Evolutionary conservation across 2,888 invertebrate species (phyloP), one percentile per base, ranked within the genome.

Genomic region (Dicranocentrus wangi): DNA sequence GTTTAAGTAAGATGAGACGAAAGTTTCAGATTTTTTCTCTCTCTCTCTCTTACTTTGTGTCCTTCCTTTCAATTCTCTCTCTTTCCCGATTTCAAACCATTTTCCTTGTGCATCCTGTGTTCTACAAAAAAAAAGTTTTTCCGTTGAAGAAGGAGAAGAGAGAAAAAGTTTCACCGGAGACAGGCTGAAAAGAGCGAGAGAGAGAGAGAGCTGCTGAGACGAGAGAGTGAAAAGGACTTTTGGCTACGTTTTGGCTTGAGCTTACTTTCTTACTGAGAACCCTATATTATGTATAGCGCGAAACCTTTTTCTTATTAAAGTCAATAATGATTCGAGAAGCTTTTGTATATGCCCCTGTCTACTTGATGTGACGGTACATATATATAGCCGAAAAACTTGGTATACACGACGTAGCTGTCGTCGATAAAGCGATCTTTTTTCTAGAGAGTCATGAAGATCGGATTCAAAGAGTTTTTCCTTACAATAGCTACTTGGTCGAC

Each of bases 11-110:
- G 51, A 51, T 51, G 51, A 51, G 51, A 51, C n/a, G 51, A 51
- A 51, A 51, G 51, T 51, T 51, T 51, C n/a, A 5, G 51, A 51
- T 7, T 10, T 51, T 51, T 51, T 51, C 51, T 51, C 17, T 51
- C 51, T 17, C 10, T 51, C 51, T 51, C 51, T 51, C 51, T 51
- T 51, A 51, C 51, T 51, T 51, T 51, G 10, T 51, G 51, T n/a
- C 51, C 51, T 51, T 51, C n/a, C 51, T n/a, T 51, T 51, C 51
- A 51, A 51, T 51, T 51, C 51, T 51, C 51, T 51, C 51, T 51
- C n/a, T n/a, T n/a, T n/a, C n/a, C n/a, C n/a, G n/a, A n/a, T 51
- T 51, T 51, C 51, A 51, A 51, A 51, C 51, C 51, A 17, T 51
- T 51, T 17, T 51, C 51, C 51, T 17, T 51, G 51, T 51, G 51